A percentile compares a stretch with the other conserved stretches of the same genome.
Evolutionary conservation across 2,797 vertebrate genomes (phyloP).

Genomic region (Champsocephalus esox): DNA sequence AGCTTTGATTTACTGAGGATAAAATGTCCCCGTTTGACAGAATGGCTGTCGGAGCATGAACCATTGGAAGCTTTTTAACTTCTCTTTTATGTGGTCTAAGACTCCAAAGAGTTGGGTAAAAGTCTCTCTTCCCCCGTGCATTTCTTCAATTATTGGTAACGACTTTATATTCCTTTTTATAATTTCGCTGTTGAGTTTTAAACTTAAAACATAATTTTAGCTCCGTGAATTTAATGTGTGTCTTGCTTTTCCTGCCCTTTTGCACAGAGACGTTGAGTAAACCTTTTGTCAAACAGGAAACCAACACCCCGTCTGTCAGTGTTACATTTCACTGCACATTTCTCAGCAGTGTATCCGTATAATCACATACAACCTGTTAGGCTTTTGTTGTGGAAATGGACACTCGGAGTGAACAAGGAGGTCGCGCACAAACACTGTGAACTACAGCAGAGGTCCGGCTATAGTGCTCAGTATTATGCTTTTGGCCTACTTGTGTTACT

Average conservation of each 20-base stretch:
- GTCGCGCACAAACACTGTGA: conserved; percentile 72
- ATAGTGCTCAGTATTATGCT: conserved; percentile 57
- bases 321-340: conserved; percentile 70
- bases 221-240: conserved; percentile 1
- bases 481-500: conserved; percentile 73
- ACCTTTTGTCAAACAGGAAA: conserved; percentile 58
- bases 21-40: conserved; percentile 27
- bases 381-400: conserved; percentile 81
- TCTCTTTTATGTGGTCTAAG: conserved; percentile 19
- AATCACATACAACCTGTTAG: conserved; percentile 67
- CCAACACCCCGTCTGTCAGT: conserved; percentile 51
- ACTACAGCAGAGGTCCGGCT: conserved; percentile 66
- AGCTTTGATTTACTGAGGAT: conserved; percentile 45
- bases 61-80: conserved; percentile 37
- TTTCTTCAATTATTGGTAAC: conserved; percentile 25
- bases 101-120: conserved; percentile 16
- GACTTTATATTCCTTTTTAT: conserved; percentile 3
- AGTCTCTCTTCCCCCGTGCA: conserved; percentile 32
- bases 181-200: conserved; percentile 16
- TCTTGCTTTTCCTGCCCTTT: neutral
- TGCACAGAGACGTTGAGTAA: neutral
- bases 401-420: conserved; percentile 69
- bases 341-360: conserved; percentile 55
- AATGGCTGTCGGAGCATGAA: conserved; percentile 28
- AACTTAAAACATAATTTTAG: neutral